A percentile compares a stretch with the other conserved stretches of the same genome.
phyloP scores from a whole-genome alignment of 2,888 invertebrate species.

The Drepana falcataria region DNA sequence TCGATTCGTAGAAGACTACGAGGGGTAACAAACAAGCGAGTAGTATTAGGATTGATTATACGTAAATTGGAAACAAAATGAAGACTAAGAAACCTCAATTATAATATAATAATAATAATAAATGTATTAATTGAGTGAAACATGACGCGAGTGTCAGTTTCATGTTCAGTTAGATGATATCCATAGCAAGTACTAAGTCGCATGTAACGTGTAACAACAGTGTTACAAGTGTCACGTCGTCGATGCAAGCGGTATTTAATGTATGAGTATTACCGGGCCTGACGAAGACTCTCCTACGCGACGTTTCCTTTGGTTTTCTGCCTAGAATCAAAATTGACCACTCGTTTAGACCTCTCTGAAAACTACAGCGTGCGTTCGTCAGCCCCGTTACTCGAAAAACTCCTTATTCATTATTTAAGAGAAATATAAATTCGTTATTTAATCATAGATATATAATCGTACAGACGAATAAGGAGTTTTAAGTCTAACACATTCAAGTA shows the following conservation, averaged over 20 bases:
- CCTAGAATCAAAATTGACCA: constrained; percentile 48
- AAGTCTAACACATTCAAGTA: constrained; percentile 25
- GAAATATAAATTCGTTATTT: background rate
- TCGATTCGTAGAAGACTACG: background rate
- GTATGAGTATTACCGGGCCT: constrained; percentile 44
- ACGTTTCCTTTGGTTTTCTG: constrained; percentile 48
- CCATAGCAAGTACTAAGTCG: background rate
- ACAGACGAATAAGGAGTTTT: constrained; percentile 39
- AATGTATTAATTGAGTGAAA: too few relatives aligned
- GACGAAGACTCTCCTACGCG: constrained; percentile 47
- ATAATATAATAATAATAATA: too few relatives aligned
- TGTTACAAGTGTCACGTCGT: background rate
- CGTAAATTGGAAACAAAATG: background rate
- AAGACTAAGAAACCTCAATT: background rate
- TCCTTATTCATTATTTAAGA: constrained; percentile 27
- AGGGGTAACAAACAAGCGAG: background rate
- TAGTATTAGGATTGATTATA: too few relatives aligned
- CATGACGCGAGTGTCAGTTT: background rate
- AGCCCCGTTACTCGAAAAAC: constrained; percentile 44
- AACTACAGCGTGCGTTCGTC: constrained; percentile 43
- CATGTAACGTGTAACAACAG: background rate
- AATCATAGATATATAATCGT: constrained; percentile 2
- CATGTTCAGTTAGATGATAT: background rate
- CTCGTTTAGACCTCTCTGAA: constrained; percentile 28
- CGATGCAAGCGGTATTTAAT: constrained; percentile 27